Evolutionary conservation across 1,140 invertebrate species (phyloP).

Genomic region (Arctopsyche grandis): DNA sequence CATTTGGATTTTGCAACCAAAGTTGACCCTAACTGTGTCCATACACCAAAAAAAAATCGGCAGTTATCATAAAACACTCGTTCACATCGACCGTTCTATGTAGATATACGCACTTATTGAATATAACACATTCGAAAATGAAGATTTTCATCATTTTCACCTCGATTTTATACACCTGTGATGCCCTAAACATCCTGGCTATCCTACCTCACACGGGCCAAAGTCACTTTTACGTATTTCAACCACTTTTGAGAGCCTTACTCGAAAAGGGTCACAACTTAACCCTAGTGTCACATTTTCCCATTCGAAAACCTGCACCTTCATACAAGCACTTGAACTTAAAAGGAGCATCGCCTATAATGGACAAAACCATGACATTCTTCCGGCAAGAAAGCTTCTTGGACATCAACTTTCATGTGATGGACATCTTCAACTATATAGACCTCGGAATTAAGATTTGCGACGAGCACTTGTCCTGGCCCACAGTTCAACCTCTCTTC

Average conservation of each 20-base stretch:
- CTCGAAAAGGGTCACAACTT: conserved; percentile 74
- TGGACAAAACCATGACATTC: not conserved
- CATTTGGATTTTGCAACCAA: too few species aligned
- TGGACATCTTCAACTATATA: not conserved
- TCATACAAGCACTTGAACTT: not conserved
- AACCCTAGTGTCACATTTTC: conserved; percentile 76
- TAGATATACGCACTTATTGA: too few species aligned
- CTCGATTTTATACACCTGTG: not conserved
- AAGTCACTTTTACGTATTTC: conserved; percentile 78
- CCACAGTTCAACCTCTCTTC: conserved; percentile 65
- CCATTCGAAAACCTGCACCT: conserved; percentile 57
- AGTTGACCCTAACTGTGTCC: too few species aligned
- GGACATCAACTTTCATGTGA: conserved; percentile 10
- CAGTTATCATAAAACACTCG: too few species aligned
- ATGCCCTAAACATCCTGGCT: conserved; percentile 67
- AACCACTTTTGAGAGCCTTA: conserved; percentile 72
- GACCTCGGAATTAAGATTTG: conserved; percentile 62
- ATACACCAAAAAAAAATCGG: too few species aligned
- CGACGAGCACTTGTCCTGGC: conserved; percentile 64
- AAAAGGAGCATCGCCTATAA: not conserved
- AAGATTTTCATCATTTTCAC: too few species aligned
- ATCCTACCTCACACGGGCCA: conserved; percentile 75
- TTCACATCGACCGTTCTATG: too few species aligned
- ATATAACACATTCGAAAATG: too few species aligned
- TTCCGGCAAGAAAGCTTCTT: not conserved